Base-by-base conservation (phyloP, 2,797 vertebrate genomes). In the Gymnoscopelus microlampas region DNA sequence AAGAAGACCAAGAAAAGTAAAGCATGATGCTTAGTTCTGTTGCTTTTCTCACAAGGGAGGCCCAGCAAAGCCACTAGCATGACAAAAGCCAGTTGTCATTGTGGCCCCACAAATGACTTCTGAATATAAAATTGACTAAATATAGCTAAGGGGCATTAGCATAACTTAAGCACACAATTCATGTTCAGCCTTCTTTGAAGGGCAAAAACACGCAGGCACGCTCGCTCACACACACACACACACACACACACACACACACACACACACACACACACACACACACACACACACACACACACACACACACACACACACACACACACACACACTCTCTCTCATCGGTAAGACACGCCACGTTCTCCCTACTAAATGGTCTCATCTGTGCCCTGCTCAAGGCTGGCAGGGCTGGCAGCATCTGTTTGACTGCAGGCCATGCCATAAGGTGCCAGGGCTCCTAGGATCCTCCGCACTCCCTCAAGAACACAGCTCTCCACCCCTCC, bases 361-460 rank as follows among this genome's bases (percentile, higher is more conserved):
- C 84, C 84, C 83, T 76, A 80, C 87, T 86, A 75, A 83, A 82
- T 71, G 82, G 83, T 84, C 89, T 91, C 89, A 86, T 87, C 86
- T 88, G 86, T 87, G 85, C 87, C 87, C 88, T 83, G 83, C 86
- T 88, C 85, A 88, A 91, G 89, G 89, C 89, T 89, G 90, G 80
- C 83, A 81, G 73, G 87, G 89, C 88, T 78, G 84, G 88, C 87
- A 92, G 92, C 92, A 93, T 93, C 92, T 93, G 93, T 92, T 91
- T 92, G 90, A 92, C 93, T 92, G 90, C 89, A 91, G 92, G 92
- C 92, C 90, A 92, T 92, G 91, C 90, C 92, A 93, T 92, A 90
- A 93, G 92, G 90, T 90, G 87, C 84, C 85, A 79, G 84, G 88
- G 84, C 90, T 91, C 91, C 83, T 77, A 91, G 90, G 88, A 92